These are phyloP conservation scores for Rhadina sibilatrix DNA, from an alignment of 2,113 vertebrate genomes.

Conservation along the genomic window DNA sequence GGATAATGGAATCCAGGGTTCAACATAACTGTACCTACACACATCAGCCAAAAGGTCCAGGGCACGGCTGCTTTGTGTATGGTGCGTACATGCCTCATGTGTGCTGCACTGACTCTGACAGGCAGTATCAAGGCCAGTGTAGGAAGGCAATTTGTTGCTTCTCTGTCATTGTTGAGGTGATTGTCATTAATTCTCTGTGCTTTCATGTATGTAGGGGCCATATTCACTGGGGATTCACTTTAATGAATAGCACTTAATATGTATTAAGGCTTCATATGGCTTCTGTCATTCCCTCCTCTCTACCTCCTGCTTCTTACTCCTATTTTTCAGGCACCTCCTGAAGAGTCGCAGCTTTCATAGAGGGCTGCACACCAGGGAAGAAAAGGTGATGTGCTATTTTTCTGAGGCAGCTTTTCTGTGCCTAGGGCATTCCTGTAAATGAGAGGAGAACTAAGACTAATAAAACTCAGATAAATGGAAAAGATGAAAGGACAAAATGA, in stretches of 20 bases:
- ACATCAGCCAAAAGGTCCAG: background rate
- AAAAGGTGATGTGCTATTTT: constrained; percentile 23
- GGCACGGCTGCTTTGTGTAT: accelerated
- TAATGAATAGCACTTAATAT: background rate
- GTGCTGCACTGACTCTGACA: background rate
- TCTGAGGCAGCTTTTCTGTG: background rate
- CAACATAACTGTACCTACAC: background rate
- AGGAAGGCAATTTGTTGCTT: background rate
- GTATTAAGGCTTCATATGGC: too few species aligned
- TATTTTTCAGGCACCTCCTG: background rate
- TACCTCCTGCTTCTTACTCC: background rate
- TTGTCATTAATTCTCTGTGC: background rate
- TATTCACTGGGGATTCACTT: background rate
- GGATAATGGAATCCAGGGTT: background rate
- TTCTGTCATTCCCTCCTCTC: background rate
- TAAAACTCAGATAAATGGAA: constrained; percentile 43
- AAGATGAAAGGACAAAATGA: constrained; percentile 17
- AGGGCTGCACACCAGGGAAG: background rate
- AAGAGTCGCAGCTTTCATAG: background rate
- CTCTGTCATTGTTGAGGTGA: background rate
- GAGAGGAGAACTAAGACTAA: constrained; percentile 14
- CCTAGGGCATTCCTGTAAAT: constrained; percentile 5
- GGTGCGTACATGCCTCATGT: accelerated
- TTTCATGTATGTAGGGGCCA: background rate
- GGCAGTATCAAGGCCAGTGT: background rate